Percentiles rank a stretch among this genome's conserved stretches.
phyloP scores from a whole-genome alignment of 2,113 vertebrate species.

The Accipiter cooperii region DNA sequence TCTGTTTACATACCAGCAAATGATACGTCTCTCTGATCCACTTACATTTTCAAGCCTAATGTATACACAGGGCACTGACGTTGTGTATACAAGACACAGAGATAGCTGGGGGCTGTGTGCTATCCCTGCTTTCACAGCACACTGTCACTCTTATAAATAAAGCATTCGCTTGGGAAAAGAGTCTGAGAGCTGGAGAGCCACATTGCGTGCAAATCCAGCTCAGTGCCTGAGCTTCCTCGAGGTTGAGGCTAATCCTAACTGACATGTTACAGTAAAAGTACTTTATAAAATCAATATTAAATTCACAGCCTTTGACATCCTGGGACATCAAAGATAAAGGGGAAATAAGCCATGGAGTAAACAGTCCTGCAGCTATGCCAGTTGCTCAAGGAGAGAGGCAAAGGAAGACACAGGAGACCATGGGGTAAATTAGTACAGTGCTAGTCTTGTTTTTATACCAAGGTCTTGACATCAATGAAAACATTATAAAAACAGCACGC shows the following conservation, averaged over 20 bases:
- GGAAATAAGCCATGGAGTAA: constrained; percentile 87
- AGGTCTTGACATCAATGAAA: constrained; percentile 91
- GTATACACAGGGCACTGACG: constrained; percentile 73
- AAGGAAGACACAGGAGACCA: constrained; percentile 68
- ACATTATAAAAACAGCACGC: constrained; percentile 84
- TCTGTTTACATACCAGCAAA: constrained; percentile 87
- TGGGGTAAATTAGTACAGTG: constrained; percentile 75
- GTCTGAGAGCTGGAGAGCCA: constrained; percentile 72
- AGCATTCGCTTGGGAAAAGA: constrained; percentile 71
- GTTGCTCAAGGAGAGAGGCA: constrained; percentile 66
- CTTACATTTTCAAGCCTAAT: constrained; percentile 80
- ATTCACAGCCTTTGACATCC: constrained; percentile 93
- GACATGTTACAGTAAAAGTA: constrained; percentile 99
- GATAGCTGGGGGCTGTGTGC: constrained; percentile 74
- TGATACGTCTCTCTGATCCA: constrained; percentile 78
- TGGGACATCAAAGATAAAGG: constrained; percentile 86
- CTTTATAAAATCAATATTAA: constrained; percentile 99
- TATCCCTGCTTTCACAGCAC: constrained; percentile 75
- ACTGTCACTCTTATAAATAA: constrained; percentile 84
- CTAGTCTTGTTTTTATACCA: constrained; percentile 87
- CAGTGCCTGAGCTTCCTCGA: constrained; percentile 77
- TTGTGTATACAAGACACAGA: constrained; percentile 74
- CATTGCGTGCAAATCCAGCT: constrained; percentile 93
- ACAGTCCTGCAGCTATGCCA: constrained; percentile 82
- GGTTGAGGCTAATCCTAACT: constrained; percentile 86